Conservation (phyloP, 1,140 invertebrate genomes). For the Drosophila yakuba region DNA sequence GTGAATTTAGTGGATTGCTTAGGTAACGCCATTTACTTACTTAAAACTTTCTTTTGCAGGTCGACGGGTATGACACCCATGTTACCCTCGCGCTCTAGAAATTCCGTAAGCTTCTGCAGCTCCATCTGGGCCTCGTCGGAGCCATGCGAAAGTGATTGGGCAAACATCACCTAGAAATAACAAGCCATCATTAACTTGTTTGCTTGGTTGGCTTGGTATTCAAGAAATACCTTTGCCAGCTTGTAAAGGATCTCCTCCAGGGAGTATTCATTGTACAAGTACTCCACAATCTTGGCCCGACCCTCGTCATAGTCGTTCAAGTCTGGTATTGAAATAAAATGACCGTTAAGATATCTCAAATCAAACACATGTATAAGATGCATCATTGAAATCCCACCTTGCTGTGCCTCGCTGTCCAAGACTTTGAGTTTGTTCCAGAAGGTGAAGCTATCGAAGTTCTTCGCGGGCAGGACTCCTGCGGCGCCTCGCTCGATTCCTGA, state of each 20-base stretch:
- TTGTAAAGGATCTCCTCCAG: constrained; percentile 91
- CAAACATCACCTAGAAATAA: constrained; percentile 87
- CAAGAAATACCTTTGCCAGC: constrained; percentile 87
- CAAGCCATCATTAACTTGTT: not conserved
- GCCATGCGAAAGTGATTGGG: constrained; percentile 88
- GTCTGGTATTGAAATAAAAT: constrained; percentile 31
- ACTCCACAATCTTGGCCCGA: constrained; percentile 87
- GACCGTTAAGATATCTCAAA: no score
- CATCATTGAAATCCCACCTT: constrained; percentile 23
- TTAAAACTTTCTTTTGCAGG: constrained; percentile 90
- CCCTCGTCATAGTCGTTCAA: constrained; percentile 85
- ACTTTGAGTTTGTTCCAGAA: constrained; percentile 78
- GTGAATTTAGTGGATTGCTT: not conserved
- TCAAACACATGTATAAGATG: not conserved
- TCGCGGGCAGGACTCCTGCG: constrained; percentile 27
- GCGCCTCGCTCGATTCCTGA: constrained; percentile 7
- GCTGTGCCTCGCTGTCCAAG: constrained; percentile 60
- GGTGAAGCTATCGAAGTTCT: constrained; percentile 64
- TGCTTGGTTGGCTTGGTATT: not conserved
- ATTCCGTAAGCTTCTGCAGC: constrained; percentile 89
- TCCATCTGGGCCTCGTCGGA: constrained; percentile 88
- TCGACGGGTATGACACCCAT: constrained; percentile 88
- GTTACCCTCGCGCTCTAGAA: constrained; percentile 89
- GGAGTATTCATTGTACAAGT: constrained; percentile 89
- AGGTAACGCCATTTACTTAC: constrained; percentile 82